phyloP scores from a whole-genome alignment of 2,888 invertebrate species.

The Cataglyphis cursor region DNA sequence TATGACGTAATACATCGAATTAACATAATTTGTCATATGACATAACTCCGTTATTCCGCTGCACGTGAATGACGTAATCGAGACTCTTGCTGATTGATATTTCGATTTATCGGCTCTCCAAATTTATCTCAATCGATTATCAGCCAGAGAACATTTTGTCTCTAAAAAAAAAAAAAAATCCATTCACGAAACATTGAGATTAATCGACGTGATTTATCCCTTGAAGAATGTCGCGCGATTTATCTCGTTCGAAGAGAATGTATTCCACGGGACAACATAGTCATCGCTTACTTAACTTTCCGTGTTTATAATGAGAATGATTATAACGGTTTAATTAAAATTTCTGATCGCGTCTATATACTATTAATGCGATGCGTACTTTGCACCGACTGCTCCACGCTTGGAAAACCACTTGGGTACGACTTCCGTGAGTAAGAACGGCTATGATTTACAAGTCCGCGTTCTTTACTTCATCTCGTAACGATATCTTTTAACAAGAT shows the following conservation, averaged over 20 bases:
- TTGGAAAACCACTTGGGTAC: conserved; percentile 15
- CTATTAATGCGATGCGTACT: conserved; percentile 3
- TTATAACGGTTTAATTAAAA: conserved; percentile 43
- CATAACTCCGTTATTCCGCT: background rate
- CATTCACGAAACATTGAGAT: background rate
- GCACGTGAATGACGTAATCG: background rate
- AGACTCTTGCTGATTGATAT: background rate
- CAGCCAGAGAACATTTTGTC: background rate
- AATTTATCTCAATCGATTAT: background rate
- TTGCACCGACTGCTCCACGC: conserved; percentile 31
- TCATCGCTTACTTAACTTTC: conserved; percentile 30
- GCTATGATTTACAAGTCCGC: conserved; percentile 45
- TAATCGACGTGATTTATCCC: background rate
- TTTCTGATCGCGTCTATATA: conserved; percentile 39
- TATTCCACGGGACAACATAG: background rate
- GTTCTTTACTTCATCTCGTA: conserved; percentile 14
- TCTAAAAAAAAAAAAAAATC: background rate
- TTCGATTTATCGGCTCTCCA: background rate
- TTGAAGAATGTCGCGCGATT: background rate
- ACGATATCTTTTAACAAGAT: background rate
- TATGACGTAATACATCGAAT: conserved; percentile 22
- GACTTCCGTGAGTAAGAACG: conserved; percentile 52
- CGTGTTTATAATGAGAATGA: conserved; percentile 6
- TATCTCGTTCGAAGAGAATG: background rate
- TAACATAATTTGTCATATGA: background rate